Percentiles rank a stretch among this genome's conserved stretches.
Conservation (phyloP, 2,888 invertebrate genomes). For the Rotaria macrura region DNA sequence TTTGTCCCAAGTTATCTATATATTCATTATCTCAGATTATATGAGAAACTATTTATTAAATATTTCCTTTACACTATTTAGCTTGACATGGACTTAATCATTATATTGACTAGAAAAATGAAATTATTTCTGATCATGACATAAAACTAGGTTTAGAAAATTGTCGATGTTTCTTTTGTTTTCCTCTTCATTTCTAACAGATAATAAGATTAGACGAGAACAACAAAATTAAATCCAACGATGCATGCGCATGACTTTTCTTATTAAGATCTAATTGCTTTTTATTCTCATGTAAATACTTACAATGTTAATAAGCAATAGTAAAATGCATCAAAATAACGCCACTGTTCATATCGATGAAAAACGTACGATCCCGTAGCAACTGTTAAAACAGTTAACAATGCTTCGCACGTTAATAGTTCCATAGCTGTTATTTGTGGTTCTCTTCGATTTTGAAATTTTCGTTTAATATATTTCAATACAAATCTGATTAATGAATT, state of each 20-base stretch:
- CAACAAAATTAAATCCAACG: not conserved
- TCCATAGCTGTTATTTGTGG: slow-evolving; percentile 26
- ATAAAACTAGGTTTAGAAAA: too few species aligned
- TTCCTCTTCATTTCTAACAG: too few species aligned
- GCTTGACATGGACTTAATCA: too few species aligned
- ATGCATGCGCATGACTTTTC: too few species aligned
- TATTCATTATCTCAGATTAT: too few species aligned
- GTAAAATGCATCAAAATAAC: slow-evolving; percentile 74
- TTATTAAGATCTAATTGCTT: not conserved
- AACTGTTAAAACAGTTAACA: slow-evolving; percentile 72
- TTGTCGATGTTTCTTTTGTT: too few species aligned
- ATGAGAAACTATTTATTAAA: too few species aligned
- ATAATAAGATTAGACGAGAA: too few species aligned
- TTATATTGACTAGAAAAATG: too few species aligned
- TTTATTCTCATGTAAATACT: slow-evolving; percentile 60
- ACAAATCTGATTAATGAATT: slow-evolving; percentile 94
- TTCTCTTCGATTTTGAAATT: slow-evolving; percentile 54
- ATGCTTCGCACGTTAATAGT: slow-evolving; percentile 30
- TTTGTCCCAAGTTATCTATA: too few species aligned
- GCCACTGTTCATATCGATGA: slow-evolving; percentile 86
- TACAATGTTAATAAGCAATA: slow-evolving; percentile 98
- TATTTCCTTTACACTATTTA: too few species aligned
- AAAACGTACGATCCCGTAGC: slow-evolving; percentile 91
- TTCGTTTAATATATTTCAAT: slow-evolving; percentile 73
- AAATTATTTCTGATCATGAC: too few species aligned